Conservation (phyloP, 2,113 vertebrate genomes). For the Emydura subglobosa region DNA sequence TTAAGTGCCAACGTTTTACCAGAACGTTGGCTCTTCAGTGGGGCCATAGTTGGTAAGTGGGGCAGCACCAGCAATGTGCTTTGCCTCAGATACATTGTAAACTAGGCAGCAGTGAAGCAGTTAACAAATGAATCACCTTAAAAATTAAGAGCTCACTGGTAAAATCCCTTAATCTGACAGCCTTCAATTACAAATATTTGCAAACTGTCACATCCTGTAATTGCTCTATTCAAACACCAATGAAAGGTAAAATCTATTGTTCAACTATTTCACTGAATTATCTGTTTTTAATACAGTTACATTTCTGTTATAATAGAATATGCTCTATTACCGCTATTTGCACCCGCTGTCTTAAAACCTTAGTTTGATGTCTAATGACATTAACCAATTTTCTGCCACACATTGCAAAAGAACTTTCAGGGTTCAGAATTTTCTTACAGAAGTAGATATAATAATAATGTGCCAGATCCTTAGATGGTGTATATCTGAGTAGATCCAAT, state of each 20-base stretch:
- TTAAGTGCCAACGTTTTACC: background rate
- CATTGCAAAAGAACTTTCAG: background rate
- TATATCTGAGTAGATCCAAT: background rate
- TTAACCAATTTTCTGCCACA: background rate
- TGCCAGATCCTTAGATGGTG: background rate
- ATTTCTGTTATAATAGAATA: constrained; percentile 5
- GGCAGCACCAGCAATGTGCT: rapidly evolving
- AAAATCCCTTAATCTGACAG: constrained; percentile 40
- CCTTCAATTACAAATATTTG: constrained; percentile 55
- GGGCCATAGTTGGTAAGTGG: background rate
- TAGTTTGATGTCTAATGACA: background rate
- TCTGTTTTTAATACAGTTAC: background rate
- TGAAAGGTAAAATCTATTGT: background rate
- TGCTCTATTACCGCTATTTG: constrained; percentile 45
- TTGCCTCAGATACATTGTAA: background rate
- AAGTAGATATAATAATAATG: background rate
- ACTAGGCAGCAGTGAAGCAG: background rate
- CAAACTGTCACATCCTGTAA: background rate
- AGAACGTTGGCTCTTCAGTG: rapidly evolving
- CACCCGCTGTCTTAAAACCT: constrained; percentile 41
- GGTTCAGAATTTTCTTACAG: background rate
- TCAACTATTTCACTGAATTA: constrained; percentile 47
- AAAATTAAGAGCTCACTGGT: background rate
- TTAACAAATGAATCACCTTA: background rate
- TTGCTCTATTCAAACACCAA: constrained; percentile 49